Base-by-base conservation (phyloP, 2,888 invertebrate species). In the Chrysodeixis includens region DNA sequence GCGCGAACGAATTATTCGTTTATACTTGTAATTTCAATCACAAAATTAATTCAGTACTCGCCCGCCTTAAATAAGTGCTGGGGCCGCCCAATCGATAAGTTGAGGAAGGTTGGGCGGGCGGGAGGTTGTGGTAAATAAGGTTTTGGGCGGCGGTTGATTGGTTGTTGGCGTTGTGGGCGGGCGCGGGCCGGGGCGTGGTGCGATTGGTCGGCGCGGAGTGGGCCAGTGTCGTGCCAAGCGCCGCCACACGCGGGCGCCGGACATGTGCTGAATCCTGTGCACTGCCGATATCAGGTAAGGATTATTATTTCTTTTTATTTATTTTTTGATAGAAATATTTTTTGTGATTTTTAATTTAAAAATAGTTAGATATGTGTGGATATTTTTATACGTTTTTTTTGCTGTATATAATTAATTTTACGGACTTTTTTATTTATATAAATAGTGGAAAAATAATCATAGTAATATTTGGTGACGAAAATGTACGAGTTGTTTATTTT, bases 21-120 rank as follows among this genome's bases (percentile, higher is more conserved):
- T 87, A 88, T 88, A 90, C 87, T 90, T 89, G 90, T 92, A 92
- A 92, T 92, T 92, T 90, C 92, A 93, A 94, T 95, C 94, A 94
- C 93, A 93, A 93, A 92, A 93, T 94, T 94, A 95, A 94, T 92
- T 93, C 92, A 86, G 67, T 75, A 59, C 77, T 88, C 88, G 85
- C 79, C 92, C 92, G 91, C 90, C 92, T 94, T 94, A 94, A 94
- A 92, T 94, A 93, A 93, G 91, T 91, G 87, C 87, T 85, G 85
- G 86, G 69, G 79, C 86, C 83, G 90, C 86, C 93, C 93, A 93
- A 95, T 95, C 94, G 94, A 95, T 95, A 94, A 84, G 79, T 82
- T 84, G 85, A 88, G 91, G 85, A 83, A 87, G 86, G 71, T 81
- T 81, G 85, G 88, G 93, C 89, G 92, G 93, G 90, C 90, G 91